Base-by-base conservation (phyloP, 2,113 vertebrate species). In the Sprattus sprattus region DNA sequence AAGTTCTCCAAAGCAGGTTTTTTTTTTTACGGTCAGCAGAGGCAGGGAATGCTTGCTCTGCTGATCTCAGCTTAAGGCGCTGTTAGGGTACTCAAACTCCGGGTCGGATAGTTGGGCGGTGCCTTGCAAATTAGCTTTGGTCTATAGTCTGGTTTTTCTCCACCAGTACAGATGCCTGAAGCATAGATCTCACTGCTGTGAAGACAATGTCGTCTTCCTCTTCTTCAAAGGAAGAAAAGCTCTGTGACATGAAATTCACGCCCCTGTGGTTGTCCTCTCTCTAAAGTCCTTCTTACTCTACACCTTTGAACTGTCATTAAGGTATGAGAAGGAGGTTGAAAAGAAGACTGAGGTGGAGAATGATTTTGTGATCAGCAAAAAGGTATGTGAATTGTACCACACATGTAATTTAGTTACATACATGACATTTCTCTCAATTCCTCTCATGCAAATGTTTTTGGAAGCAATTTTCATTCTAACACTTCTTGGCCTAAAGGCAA, bases 281-380 rank as follows among this genome's bases (percentile, higher is more conserved):
- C 28, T 18, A 0, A 54, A 54, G 15, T 54, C 13, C 13, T 54
- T 54, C 13, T 28, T 9, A 28, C 57, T 64, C 57, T 64, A 22
- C 9, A 5, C 20, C 57, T 64, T 64, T 64, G 57, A 64, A 64
- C 64, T 71, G 15, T 71, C 64, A 9, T 71, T 71, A 89, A 96
- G 95, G 25, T 95, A 92, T 52, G 92, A 95, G 83, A 90, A 95
- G 0, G 92, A 94, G 88, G 0, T 94, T 6, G 16, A 47, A 0
- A 91, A 89, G 75, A 93, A 93, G 84, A 52, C 82, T 25, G 91
- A 95, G 0, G 13, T 93, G 85, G 95, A 96, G 87, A 95, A 92
- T 45, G 92, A 95, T 0, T 96, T 95, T 88, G 32, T 96, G 0
- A 1, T 96, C 71, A 88, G 60, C 39, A 96, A 96, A 89, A 95